Conservation (phyloP, 2,797 vertebrate species). For the Babyrousa celebensis region DNA sequence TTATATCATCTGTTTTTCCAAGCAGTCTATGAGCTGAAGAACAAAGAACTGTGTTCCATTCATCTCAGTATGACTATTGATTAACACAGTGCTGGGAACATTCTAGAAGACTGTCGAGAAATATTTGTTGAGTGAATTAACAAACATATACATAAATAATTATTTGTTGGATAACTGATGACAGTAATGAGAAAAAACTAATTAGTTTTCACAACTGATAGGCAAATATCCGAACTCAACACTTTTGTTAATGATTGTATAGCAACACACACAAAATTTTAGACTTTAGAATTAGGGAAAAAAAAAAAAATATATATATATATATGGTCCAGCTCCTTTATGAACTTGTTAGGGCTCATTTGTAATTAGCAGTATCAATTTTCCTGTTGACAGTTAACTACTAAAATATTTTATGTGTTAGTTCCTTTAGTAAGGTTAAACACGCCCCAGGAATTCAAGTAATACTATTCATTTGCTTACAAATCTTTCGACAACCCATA, state of each 20-base stretch:
- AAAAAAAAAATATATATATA: background rate
- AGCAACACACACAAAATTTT: conserved; percentile 44
- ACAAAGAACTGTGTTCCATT: background rate
- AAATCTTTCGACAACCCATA: background rate
- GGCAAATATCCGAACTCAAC: conserved; percentile 12
- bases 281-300: conserved; percentile 23
- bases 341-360: background rate
- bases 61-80: background rate
- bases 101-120: background rate
- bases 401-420: conserved; percentile 4
- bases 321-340: background rate
- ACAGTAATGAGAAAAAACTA: conserved; percentile 46
- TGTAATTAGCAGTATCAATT: background rate
- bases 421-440: conserved; percentile 49
- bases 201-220: background rate
- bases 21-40: background rate
- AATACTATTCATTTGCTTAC: background rate
- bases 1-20: background rate
- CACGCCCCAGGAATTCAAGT: background rate
- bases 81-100: background rate
- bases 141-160: background rate
- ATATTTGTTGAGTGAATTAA: background rate
- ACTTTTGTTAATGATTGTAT: background rate
- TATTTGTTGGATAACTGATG: conserved; percentile 46
- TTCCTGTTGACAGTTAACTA: conserved; percentile 8